Evolutionary conservation across 2,113 vertebrate species (phyloP).

Genomic region (Myrmecophaga tridactyla): DNA sequence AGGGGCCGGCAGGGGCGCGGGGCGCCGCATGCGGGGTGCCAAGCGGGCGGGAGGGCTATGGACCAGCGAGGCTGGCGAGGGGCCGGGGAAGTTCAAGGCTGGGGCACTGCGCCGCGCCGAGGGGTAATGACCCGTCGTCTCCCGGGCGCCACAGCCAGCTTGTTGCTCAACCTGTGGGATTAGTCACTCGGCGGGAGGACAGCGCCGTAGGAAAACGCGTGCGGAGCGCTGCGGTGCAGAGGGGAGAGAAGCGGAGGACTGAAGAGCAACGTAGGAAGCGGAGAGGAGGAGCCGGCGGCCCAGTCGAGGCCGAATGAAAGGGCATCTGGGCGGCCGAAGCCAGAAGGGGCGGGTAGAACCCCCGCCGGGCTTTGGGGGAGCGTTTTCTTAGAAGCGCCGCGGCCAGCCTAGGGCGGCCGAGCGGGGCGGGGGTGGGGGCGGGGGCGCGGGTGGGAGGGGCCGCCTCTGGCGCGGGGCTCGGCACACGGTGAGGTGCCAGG

Average conservation of each 20-base stretch:
- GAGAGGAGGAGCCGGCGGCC: no score
- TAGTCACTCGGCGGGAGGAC: not conserved
- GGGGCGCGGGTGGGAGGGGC: not conserved
- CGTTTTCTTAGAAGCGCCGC: fast-evolving
- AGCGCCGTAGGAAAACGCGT: not conserved
- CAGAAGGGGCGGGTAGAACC: fast-evolving
- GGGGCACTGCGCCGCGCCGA: not conserved
- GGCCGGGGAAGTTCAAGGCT: slow-evolving; percentile 36
- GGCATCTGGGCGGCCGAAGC: not conserved
- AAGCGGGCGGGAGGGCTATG: not conserved
- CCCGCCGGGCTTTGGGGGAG: not conserved
- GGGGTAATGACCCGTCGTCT: not conserved
- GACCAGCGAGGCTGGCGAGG: no score
- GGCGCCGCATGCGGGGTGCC: no score
- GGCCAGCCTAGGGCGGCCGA: not conserved
- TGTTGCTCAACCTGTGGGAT: slow-evolving; percentile 7
- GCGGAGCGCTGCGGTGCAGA: fast-evolving
- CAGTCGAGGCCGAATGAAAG: fast-evolving
- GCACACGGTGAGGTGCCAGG: not conserved
- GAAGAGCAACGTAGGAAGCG: no score
- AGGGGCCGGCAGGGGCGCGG: fast-evolving
- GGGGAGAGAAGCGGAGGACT: not conserved
- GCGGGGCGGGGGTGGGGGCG: not conserved
- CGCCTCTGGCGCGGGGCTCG: fast-evolving
- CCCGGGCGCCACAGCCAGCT: not conserved